Base-by-base conservation (phyloP, 2,888 invertebrate genomes). In the Stratiomys singularior region DNA sequence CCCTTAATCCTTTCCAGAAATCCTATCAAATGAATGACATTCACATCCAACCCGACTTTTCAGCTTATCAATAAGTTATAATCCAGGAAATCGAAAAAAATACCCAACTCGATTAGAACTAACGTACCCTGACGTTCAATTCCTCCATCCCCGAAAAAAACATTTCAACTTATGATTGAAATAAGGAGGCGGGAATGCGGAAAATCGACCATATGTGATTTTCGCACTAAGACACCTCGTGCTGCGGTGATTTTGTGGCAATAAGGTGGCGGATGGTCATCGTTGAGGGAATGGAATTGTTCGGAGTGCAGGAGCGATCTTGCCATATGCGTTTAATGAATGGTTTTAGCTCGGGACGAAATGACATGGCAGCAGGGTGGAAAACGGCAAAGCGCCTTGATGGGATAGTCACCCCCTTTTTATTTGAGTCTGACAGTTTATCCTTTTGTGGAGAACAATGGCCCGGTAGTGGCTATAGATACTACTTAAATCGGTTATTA, bases 61-160 rank as follows among this genome's bases (percentile, higher is more conserved):
- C 47, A 56, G 60, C 79, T 77, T 71, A 79, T 79, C 79, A 77
- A 77, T 79, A 77, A 77, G 76, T 79, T 67, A 77, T 79, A 77
- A 79, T 79, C 79, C 79, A 66, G 79, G 77, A 79, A 79, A 79
- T 79, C 79, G 79, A 79, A 79, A 77, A n/a, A 79, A 79, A 63
- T 37, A 37, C 37, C 64, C 69, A 69, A 74, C 37, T 37, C 37
- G 37, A 37, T 9, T 27, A 15, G 25, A 21, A n/a, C 18, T 25
- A 56, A 23, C n/a, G n/a, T n/a, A 9, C n/a, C 60, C 13, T 30
- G 7, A 9, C 69, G n/a, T 25, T 7, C 27, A 21, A 25, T 77
- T 78, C 52, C 64, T 72, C 58, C 69, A 37, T 37, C 9, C 25
- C 60, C 2, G 5, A 15, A 23, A 74, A 74, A n/a, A n/a, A n/a